These are phyloP conservation scores for Alectura lathami DNA, from an alignment of 2,113 vertebrate genomes.

Conservation along the genomic window DNA sequence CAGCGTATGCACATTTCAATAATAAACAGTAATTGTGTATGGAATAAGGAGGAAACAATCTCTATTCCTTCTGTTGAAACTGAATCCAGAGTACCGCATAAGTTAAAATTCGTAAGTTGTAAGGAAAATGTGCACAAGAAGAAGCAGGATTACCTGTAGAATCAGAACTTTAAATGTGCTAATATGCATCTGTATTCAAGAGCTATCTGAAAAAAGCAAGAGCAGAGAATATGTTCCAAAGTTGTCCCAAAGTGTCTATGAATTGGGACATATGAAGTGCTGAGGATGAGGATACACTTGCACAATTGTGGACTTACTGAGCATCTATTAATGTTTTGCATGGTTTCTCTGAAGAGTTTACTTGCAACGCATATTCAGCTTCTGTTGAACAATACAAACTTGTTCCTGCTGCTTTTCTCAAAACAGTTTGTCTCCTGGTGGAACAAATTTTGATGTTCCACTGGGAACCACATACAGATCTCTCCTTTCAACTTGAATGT, in stretches of 20 bases:
- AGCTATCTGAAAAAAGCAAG: neutral
- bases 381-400: neutral
- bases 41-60: neutral
- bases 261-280: neutral
- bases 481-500: neutral
- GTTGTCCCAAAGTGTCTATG: neutral
- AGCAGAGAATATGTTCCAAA: neutral
- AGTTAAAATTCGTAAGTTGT: neutral
- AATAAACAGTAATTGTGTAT: neutral
- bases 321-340: neutral
- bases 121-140: neutral
- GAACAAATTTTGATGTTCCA: neutral
- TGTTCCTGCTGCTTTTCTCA: neutral
- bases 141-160: neutral
- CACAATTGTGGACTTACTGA: neutral
- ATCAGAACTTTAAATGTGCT: neutral
- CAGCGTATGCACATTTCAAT: neutral
- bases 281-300: neutral
- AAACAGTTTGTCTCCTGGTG: neutral
- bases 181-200: accelerated
- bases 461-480: neutral
- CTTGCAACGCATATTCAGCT: neutral
- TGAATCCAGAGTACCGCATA: neutral
- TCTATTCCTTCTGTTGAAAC: neutral
- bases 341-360: neutral